A percentile compares a stretch with the other conserved stretches of the same genome.
Evolutionary conservation across 2,113 vertebrate species (phyloP).

Genomic region (Nothobranchius furzeri): DNA sequence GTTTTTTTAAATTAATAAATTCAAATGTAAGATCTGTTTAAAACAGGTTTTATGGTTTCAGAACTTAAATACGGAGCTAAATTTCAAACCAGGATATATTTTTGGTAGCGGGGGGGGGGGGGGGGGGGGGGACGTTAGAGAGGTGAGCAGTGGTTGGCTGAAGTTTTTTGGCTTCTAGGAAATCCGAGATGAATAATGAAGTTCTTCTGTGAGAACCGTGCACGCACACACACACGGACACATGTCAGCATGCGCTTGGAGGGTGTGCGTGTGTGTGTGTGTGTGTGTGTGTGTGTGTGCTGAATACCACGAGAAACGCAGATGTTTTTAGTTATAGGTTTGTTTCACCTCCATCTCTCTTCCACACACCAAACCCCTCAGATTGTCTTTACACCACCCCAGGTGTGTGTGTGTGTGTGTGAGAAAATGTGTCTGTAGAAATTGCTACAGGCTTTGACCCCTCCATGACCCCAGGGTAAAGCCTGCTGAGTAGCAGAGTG

Average conservation of each 20-base stretch:
- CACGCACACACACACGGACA: conserved; percentile 45
- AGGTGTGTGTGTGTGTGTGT: conserved; percentile 26
- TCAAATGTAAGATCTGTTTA: too few relatives aligned
- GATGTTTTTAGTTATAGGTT: conserved; percentile 89
- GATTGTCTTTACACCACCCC: conserved; percentile 64
- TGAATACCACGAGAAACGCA: conserved; percentile 84
- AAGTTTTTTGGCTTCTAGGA: conserved; percentile 58
- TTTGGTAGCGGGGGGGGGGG: too few relatives aligned
- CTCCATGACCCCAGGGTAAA: conserved; percentile 80
- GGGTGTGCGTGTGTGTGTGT: conserved; percentile 32
- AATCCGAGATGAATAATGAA: conserved; percentile 70
- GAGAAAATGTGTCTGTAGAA: conserved; percentile 15
- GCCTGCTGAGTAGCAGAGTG: conserved; percentile 77
- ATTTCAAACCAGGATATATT: too few relatives aligned
- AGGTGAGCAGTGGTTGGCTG: conserved; percentile 46
- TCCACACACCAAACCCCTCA: conserved; percentile 84
- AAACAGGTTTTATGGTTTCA: too few relatives aligned
- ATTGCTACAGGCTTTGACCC: conserved; percentile 77
- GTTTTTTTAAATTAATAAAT: too few relatives aligned
- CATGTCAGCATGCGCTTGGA: conserved; percentile 38
- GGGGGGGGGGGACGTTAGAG: not conserved
- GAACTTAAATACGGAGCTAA: too few relatives aligned
- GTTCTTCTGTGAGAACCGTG: conserved; percentile 75
- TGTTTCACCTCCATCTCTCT: conserved; percentile 56
- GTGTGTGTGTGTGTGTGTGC: conserved; percentile 28